Base-by-base conservation (phyloP, 2,113 vertebrate species). In the Calonectris borealis region DNA sequence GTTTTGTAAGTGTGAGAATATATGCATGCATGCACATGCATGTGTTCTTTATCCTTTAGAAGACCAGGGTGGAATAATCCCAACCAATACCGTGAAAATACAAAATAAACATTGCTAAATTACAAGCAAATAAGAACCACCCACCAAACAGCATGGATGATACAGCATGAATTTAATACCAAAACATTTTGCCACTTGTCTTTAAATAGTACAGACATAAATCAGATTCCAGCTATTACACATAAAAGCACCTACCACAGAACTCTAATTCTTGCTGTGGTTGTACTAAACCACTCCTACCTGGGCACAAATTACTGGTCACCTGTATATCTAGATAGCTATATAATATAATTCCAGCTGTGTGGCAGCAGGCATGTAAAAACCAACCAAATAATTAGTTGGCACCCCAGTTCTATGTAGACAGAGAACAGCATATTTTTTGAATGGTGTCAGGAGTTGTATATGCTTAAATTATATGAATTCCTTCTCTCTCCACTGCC, bases 21-120 rank as follows among this genome's bases (percentile, higher is more conserved):
- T 1, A 8, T 17, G 22, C 16, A 49, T 13, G 27, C 9, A 34
- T 7, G 10, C 34, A 66, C 9, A 12, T 11, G 11, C 1, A 2
- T 2, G 2, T 5, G 9, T 36, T 78, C 51, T 87, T 80, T 31
- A 88, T n/a, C 32, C 36, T 60, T 76, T 17, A 65, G 38, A 79
- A 54, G 34, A 52, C 16, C 13, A 48, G 12, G 10, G 27, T 27
- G 24, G 40, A 82, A 76, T 62, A 84, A 82, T 22, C 15, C 19
- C 7, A 48, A 70, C 11, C 27, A 54, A 58, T 16, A 71, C 21
- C 7, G 26, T 6, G 5, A 66, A 62, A 93, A 83, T 9, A 65
- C 7, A 46, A 83, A 80, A 8, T 10, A 52, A 51, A 8, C n/a
- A n/a, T 22, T 34, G 8, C 34, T 69, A 49, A 36, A 76, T 49